A percentile compares a stretch with the other conserved stretches of the same genome.
Conservation (phyloP, 2,888 invertebrate species). For the Sipunculus nudus region DNA sequence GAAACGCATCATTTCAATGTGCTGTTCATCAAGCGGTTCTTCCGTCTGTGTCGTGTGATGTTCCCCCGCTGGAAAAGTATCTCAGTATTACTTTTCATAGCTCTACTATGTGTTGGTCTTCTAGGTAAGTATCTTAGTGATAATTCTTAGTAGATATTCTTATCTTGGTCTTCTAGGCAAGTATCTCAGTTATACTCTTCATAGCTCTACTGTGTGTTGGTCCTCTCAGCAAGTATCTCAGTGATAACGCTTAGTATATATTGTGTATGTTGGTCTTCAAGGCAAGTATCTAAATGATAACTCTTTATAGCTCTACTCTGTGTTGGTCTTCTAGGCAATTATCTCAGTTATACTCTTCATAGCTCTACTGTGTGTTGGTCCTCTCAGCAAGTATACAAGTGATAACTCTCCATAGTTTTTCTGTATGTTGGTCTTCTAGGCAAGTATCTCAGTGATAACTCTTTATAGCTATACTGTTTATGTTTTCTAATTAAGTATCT, state of each 20-base stretch:
- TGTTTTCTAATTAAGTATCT: not conserved
- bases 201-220: slow-evolving; percentile 57
- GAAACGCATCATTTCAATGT: slow-evolving; percentile 62
- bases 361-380: slow-evolving; percentile 56
- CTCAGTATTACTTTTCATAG: slow-evolving; percentile 57
- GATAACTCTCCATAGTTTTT: slow-evolving; percentile 34
- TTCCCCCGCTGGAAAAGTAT: slow-evolving; percentile 62
- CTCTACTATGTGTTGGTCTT: slow-evolving; percentile 59
- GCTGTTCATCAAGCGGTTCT: slow-evolving; percentile 64
- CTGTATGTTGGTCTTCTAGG: no score
- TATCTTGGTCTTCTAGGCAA: not conserved
- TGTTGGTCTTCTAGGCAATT: not conserved
- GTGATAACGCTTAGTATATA: slow-evolving; percentile 38
- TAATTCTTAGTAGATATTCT: slow-evolving; percentile 32
- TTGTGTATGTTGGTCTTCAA: no score
- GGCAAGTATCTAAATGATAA: no score
- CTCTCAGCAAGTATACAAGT: slow-evolving; percentile 58
- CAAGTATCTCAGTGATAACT: no score
- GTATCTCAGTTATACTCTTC: not conserved
- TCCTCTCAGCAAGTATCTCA: slow-evolving; percentile 58
- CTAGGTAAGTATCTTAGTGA: slow-evolving; percentile 56
- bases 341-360: slow-evolving; percentile 11
- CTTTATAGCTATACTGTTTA: no score
- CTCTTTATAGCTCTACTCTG: no score
- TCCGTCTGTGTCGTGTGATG: slow-evolving; percentile 58